Conservation (phyloP, 2,113 vertebrate genomes). For the Eptesicus fuscus region DNA sequence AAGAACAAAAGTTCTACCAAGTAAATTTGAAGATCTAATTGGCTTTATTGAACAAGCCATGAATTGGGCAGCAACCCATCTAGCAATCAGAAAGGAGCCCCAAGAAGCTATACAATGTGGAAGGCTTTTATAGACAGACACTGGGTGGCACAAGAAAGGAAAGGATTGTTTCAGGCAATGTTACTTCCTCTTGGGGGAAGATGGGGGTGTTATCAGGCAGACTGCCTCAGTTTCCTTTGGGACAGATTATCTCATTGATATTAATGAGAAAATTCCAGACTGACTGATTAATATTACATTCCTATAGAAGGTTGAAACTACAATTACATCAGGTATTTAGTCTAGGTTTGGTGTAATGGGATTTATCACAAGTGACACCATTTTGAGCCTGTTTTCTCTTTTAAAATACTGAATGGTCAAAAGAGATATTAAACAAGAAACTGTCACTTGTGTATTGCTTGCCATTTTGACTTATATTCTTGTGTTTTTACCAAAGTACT, state of each 20-base stretch:
- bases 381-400: not conserved
- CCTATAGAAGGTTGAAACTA: not conserved
- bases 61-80: not conserved
- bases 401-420: not conserved
- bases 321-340: not conserved
- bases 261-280: too few relatives aligned
- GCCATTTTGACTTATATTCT: not conserved
- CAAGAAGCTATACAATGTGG: not conserved
- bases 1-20: not conserved
- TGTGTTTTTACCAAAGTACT: not conserved
- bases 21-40: not conserved
- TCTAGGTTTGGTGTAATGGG: not conserved
- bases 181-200: not conserved
- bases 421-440: not conserved
- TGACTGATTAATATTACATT: not conserved
- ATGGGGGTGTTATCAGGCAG: not conserved
- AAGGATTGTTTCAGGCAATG: not conserved
- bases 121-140: not conserved
- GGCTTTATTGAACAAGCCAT: not conserved
- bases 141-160: not conserved
- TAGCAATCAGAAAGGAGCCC: not conserved
- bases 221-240: not conserved
- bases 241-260: not conserved
- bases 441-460: not conserved
- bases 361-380: not conserved